Percentiles rank a stretch among this genome's conserved stretches.
These are phyloP conservation scores for Polyommatus iphigenia DNA, from an alignment of 2,888 invertebrate species.

Conservation along the genomic window DNA sequence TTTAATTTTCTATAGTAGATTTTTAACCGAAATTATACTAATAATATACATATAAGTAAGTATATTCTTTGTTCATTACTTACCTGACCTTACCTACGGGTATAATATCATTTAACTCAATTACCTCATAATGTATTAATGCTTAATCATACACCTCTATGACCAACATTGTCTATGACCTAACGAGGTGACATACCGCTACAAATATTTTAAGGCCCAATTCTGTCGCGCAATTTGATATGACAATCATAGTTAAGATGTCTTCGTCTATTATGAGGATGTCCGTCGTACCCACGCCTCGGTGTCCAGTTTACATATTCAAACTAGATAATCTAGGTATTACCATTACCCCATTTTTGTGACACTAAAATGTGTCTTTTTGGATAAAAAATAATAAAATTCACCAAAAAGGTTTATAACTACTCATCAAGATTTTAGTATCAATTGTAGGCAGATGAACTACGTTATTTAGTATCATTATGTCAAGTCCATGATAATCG, in stretches of 20 bases:
- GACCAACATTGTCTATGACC: background rate
- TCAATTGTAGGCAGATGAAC: too few species aligned
- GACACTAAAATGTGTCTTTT: background rate
- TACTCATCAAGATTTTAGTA: too few species aligned
- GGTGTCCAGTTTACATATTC: constrained; percentile 41
- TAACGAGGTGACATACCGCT: constrained; percentile 7
- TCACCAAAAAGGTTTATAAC: too few species aligned
- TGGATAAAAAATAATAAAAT: too few species aligned
- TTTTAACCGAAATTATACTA: too few species aligned
- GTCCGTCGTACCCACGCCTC: constrained; percentile 65
- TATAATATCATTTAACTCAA: background rate
- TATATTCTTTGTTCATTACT: too few species aligned
- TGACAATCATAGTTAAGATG: constrained; percentile 63
- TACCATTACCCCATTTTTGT: constrained; percentile 24
- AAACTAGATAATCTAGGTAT: constrained; percentile 8
- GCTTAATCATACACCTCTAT: background rate
- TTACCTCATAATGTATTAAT: background rate
- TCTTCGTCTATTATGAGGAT: constrained; percentile 73
- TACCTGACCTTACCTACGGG: too few species aligned
- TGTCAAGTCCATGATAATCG: too few species aligned
- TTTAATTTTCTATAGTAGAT: too few species aligned
- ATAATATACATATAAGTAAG: too few species aligned
- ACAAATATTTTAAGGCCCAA: constrained; percentile 14
- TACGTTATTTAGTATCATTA: too few species aligned
- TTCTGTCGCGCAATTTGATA: constrained; percentile 57